Conservation (phyloP, 2,113 vertebrate genomes). For the Nansenia antarctica region DNA sequence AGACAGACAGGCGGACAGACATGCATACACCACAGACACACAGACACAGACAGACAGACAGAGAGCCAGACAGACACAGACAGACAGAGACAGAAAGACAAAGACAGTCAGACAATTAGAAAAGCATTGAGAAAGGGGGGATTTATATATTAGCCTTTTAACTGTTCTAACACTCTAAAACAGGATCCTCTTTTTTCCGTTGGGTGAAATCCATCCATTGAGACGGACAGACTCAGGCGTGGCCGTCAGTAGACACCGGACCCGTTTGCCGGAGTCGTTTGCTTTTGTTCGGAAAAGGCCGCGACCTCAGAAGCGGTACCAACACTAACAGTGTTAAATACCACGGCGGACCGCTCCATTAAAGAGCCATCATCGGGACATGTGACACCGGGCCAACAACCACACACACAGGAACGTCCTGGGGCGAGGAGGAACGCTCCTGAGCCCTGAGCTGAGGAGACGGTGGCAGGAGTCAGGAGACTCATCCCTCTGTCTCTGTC, state of each 20-base stretch:
- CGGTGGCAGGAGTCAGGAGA: constrained; percentile 15
- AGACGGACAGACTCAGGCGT: too few relatives aligned
- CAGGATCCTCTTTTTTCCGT: too few relatives aligned
- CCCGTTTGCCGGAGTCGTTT: not conserved
- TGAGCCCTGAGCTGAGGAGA: constrained; percentile 33
- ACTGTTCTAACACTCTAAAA: too few relatives aligned
- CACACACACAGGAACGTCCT: constrained; percentile 27
- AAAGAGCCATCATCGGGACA: constrained; percentile 16
- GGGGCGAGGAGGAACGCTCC: constrained; percentile 14
- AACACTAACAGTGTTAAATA: constrained; percentile 13
- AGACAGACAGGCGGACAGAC: too few relatives aligned
- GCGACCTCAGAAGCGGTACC: constrained; percentile 11
- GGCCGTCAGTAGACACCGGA: too few relatives aligned
- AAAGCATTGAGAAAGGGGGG: too few relatives aligned
- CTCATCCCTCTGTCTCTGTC: not conserved
- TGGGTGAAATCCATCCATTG: not conserved
- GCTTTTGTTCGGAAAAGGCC: constrained; percentile 2
- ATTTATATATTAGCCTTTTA: too few relatives aligned
- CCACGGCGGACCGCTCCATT: constrained; percentile 4
- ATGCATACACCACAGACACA: too few relatives aligned
- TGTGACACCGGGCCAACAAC: constrained; percentile 32
- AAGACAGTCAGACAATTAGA: too few relatives aligned
- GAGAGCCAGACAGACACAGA: too few relatives aligned
- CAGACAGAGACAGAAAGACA: constrained; percentile 14
- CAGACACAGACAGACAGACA: too few relatives aligned